A percentile compares a stretch with the other conserved stretches of the same genome.
Evolutionary conservation across 2,888 invertebrate genomes (phyloP).

Genomic region (Seira musarum): DNA sequence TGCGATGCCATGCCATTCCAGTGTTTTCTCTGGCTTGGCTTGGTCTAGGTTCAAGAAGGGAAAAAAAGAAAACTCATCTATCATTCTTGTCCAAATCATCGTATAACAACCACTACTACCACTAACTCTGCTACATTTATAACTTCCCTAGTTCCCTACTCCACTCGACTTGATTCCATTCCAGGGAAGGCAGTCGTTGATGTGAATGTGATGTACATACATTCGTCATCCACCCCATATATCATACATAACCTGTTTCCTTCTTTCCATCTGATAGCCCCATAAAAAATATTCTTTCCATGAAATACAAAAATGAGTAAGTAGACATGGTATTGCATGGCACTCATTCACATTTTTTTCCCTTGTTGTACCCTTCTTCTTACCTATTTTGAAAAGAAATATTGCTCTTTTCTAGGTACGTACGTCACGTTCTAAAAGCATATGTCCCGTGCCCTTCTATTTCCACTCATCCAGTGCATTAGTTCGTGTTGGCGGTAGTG

Average conservation of each 20-base stretch:
- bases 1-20: too few species aligned
- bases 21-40: constrained; percentile 68
- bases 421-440: neutral
- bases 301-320: neutral
- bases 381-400: neutral
- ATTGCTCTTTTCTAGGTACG: constrained; percentile 14
- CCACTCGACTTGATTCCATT: constrained; percentile 31
- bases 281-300: neutral
- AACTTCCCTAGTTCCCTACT: constrained; percentile 7
- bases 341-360: neutral
- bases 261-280: neutral
- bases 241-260: constrained; percentile 31
- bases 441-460: neutral
- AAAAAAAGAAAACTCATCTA: constrained; percentile 68
- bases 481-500: constrained; percentile 27
- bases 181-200: too few species aligned
- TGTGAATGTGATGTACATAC: constrained; percentile 53
- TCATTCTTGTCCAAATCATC: constrained; percentile 70
- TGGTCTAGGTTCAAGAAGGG: too few species aligned
- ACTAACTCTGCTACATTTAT: constrained; percentile 46
- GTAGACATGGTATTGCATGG: neutral
- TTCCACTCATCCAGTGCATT: constrained; percentile 31
- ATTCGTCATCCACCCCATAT: constrained; percentile 54
- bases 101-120: too few species aligned
- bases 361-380: neutral